Base-by-base conservation (phyloP, 2,888 invertebrate genomes). In the Drosophila mimetica region DNA sequence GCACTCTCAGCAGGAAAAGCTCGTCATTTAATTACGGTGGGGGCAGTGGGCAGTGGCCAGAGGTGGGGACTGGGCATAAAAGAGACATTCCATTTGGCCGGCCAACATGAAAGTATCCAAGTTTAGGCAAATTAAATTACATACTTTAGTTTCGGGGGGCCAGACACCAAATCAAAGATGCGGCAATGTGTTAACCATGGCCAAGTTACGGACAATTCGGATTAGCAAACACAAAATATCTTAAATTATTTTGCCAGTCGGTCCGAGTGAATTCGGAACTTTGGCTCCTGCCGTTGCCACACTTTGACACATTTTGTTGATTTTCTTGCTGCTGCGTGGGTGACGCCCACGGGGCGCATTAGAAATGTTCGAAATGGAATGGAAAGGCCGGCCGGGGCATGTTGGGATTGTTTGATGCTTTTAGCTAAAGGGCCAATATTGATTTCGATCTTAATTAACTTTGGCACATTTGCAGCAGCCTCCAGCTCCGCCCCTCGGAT, bases 401-500 rank as follows among this genome's bases (percentile, higher is more conserved):
- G 66, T 54, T 71, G 71, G 86, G 77, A 74, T 76, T 84, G 86
- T 86, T 85, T 80, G 84, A 83, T 85, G 84, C 88, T 84, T 88
- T 86, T 84, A 85, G 88, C 87, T 86, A 86, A 83, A 80, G 79
- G 83, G 79, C 82, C 88, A 89, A 88, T 89, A 89, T 89, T 89
- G 89, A 90, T 89, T 88, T 83, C 79, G 85, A 89, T 89, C 90
- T 89, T 89, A 89, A 89, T 89, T 90, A 90, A 90, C 90, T 89
- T 90, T 89, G 86, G 85, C 89, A 86, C 89, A 89, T 90, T 89
- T 89, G 84, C 78, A 85, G 82, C 89, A 67, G 74, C 86, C 75
- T 70, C 74, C 73, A 63, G 61, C 72, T 69, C 63, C 52, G 53
- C 47, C 52, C 39, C 39, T 9, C 11, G 20, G 20, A 41, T 2